Evolutionary conservation across 1,140 invertebrate genomes (phyloP).

Genomic region (Protaetia brevitarsis): DNA sequence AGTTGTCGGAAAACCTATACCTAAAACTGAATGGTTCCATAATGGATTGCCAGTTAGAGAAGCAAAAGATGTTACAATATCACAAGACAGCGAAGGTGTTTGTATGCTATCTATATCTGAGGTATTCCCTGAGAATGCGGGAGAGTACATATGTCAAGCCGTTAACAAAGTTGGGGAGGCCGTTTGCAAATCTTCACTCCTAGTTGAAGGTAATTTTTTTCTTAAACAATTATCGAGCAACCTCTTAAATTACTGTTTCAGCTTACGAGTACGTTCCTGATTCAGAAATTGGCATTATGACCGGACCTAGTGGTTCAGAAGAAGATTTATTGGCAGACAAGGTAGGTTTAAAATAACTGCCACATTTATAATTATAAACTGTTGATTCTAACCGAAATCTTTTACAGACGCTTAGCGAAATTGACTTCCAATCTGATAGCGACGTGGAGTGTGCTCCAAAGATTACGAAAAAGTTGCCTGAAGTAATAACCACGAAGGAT

Average conservation of each 20-base stretch:
- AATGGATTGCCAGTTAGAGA: slow-evolving; percentile 68
- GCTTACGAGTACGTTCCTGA: slow-evolving; percentile 91
- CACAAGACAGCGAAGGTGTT: slow-evolving; percentile 71
- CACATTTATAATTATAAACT: too few relatives aligned
- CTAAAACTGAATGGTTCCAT: slow-evolving; percentile 79
- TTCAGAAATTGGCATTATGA: slow-evolving; percentile 72
- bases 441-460: slow-evolving; percentile 67
- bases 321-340: slow-evolving; percentile 77
- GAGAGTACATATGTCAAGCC: slow-evolving; percentile 80
- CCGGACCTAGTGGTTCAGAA: slow-evolving; percentile 67
- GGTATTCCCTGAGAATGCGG: slow-evolving; percentile 92
- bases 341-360: slow-evolving; percentile 56
- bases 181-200: slow-evolving; percentile 72
- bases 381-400: slow-evolving; percentile 28
- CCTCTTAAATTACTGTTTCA: slow-evolving; percentile 53
- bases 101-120: slow-evolving; percentile 84
- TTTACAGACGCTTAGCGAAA: slow-evolving; percentile 53
- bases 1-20: slow-evolving; percentile 76
- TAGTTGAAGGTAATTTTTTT: slow-evolving; percentile 72
- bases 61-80: slow-evolving; percentile 74
- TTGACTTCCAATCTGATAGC: slow-evolving; percentile 42
- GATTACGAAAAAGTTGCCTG: slow-evolving; percentile 73
- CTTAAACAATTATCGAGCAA: slow-evolving; percentile 25
- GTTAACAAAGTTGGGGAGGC: slow-evolving; percentile 83
- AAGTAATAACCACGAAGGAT: slow-evolving; percentile 67